A percentile compares a stretch with the other conserved stretches of the same genome.
phyloP scores from a whole-genome alignment of 2,888 invertebrate species.

The Trissolcus japonicus region DNA sequence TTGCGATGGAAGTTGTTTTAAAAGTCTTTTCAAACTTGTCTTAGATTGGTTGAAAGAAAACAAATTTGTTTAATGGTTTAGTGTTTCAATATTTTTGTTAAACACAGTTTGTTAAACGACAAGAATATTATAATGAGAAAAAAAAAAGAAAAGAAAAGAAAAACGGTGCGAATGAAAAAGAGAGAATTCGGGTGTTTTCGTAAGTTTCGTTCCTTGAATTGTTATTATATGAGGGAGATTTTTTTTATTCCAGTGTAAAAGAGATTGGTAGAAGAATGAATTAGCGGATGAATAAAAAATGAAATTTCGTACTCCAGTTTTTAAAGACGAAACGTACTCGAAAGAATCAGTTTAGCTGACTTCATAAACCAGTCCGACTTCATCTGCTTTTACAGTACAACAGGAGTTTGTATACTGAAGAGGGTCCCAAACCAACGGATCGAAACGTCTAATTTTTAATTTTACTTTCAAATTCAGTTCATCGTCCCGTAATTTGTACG shows the following conservation, averaged over 20 bases:
- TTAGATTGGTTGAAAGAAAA: neutral
- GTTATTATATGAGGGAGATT: too few species aligned
- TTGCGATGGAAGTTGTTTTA: neutral
- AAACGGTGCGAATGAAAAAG: neutral
- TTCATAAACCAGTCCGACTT: slow-evolving; percentile 6
- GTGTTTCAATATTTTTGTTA: too few species aligned
- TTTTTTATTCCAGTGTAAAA: too few species aligned
- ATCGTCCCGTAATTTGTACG: too few species aligned
- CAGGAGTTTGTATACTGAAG: slow-evolving; percentile 6
- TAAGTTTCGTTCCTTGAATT: too few species aligned
- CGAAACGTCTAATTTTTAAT: slow-evolving; percentile 8
- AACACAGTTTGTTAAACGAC: too few species aligned
- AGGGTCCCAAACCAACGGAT: slow-evolving; percentile 3
- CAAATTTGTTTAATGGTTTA: neutral
- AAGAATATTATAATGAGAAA: neutral
- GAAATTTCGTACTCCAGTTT: too few species aligned
- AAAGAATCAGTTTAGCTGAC: slow-evolving; percentile 4
- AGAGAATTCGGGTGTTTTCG: too few species aligned
- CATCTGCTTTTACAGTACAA: slow-evolving; percentile 4
- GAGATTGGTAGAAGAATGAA: too few species aligned
- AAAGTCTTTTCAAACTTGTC: neutral
- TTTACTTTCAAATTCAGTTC: neutral
- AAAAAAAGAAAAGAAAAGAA: neutral
- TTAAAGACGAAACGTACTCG: slow-evolving; percentile 1
- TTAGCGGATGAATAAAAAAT: too few species aligned